These are phyloP conservation scores for Cheilosia variabilis DNA, from an alignment of 2,888 invertebrate genomes.

Conservation along the genomic window DNA sequence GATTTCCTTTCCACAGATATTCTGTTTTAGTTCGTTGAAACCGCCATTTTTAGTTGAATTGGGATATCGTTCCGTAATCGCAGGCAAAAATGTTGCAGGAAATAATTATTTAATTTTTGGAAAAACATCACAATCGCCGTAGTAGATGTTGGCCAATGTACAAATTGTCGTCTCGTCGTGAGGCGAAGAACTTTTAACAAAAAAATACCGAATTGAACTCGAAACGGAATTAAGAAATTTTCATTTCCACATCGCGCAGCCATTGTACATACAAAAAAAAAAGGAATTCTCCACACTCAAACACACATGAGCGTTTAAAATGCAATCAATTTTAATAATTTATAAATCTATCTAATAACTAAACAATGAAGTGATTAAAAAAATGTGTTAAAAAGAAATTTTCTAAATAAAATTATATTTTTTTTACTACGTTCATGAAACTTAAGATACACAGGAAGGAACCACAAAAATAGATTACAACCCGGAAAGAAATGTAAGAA, in stretches of 20 bases:
- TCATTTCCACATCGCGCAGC: conserved; percentile 63
- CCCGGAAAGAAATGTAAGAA: conserved; percentile 53
- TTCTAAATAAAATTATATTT: conserved; percentile 52
- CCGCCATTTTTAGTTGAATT: conserved; percentile 72
- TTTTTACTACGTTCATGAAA: conserved; percentile 51
- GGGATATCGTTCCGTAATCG: conserved; percentile 55
- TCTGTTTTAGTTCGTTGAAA: conserved; percentile 66
- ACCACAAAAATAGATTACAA: conserved; percentile 44
- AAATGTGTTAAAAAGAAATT: conserved; percentile 61
- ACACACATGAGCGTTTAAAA: conserved; percentile 39
- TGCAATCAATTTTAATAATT: conserved; percentile 43
- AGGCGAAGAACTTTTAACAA: conserved; percentile 46
- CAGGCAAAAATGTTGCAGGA: conserved; percentile 56
- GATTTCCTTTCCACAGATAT: conserved; percentile 50
- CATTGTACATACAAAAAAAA: conserved; percentile 58
- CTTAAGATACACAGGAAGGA: conserved; percentile 39
- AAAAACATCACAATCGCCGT: conserved; percentile 41
- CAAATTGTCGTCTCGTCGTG: conserved; percentile 51
- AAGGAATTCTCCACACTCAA: conserved; percentile 11
- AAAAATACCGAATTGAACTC: conserved; percentile 23
- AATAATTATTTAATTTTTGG: conserved; percentile 27
- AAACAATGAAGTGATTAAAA: conserved; percentile 57
- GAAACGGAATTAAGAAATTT: conserved; percentile 25
- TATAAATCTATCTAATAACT: conserved; percentile 26
- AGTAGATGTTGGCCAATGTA: conserved; percentile 51